phyloP scores from a whole-genome alignment of 2,888 invertebrate species.

The Drosophila flavopinicola region DNA sequence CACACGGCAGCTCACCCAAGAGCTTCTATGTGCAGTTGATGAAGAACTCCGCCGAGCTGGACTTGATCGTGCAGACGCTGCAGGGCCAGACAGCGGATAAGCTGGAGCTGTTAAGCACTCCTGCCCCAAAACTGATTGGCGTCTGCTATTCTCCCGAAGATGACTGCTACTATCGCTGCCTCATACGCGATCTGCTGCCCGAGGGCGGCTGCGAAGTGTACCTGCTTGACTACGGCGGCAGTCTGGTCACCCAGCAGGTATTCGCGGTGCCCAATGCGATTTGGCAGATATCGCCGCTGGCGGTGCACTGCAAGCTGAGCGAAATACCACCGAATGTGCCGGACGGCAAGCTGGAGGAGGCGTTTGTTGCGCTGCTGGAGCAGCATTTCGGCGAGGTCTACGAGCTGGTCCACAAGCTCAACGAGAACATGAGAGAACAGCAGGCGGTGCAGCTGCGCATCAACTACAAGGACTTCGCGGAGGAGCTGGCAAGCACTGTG shows the following conservation, averaged over 20 bases:
- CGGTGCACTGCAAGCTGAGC: slow-evolving; percentile 74
- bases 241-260: slow-evolving; percentile 85
- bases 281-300: slow-evolving; percentile 82
- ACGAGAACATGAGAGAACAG: slow-evolving; percentile 84
- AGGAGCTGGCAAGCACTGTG: slow-evolving; percentile 82
- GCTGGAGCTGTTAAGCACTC: slow-evolving; percentile 29
- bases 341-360: slow-evolving; percentile 67
- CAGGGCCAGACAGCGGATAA: slow-evolving; percentile 68
- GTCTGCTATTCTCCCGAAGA: slow-evolving; percentile 86
- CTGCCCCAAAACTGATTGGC: slow-evolving; percentile 29
- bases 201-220: slow-evolving; percentile 89
- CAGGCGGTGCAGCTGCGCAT: slow-evolving; percentile 86
- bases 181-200: slow-evolving; percentile 87
- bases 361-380: slow-evolving; percentile 84
- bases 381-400: slow-evolving; percentile 86
- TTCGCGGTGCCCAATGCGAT: slow-evolving; percentile 86
- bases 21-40: slow-evolving; percentile 90
- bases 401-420: slow-evolving; percentile 87
- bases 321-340: slow-evolving; percentile 64
- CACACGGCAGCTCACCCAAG: slow-evolving; percentile 88
- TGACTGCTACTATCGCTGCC: slow-evolving; percentile 94
- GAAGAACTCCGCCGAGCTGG: slow-evolving; percentile 81
- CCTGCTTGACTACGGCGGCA: slow-evolving; percentile 89
- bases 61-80: slow-evolving; percentile 69
- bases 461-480: slow-evolving; percentile 86